Conservation (phyloP, 53 echinoderm and acorn worm species). For the Echinarachnius parma region DNA sequence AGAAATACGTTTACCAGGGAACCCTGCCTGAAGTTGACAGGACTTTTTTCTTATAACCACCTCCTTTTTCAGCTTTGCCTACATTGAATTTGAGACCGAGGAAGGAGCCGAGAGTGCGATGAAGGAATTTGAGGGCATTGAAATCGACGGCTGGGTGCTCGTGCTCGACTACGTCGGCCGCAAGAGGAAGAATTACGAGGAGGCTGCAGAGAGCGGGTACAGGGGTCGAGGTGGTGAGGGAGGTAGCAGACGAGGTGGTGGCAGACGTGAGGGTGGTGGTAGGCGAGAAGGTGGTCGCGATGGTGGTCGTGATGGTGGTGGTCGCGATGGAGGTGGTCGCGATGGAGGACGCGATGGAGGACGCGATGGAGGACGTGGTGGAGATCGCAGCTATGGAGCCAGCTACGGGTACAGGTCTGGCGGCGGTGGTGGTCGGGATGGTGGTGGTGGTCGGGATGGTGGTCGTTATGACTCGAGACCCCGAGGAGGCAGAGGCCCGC, state of each 20-base stretch:
- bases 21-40: no score
- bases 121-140: slow-evolving; percentile 37
- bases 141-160: slow-evolving; percentile 63
- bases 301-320: not conserved
- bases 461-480: not conserved
- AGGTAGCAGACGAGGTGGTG: not conserved
- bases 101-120: slow-evolving; percentile 45
- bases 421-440: not conserved
- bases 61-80: slow-evolving; percentile 61
- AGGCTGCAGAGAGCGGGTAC: not conserved
- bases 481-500: not conserved
- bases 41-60: no score
- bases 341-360: not conserved
- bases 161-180: slow-evolving; percentile 62
- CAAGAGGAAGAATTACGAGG: slow-evolving; percentile 44
- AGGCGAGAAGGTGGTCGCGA: not conserved
- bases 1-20: no score
- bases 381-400: not conserved
- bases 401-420: not conserved
- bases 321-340: not conserved
- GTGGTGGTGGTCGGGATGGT: not conserved
- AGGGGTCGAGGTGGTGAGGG: not conserved
- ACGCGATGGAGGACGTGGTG: not conserved
- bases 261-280: not conserved
- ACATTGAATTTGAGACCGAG: slow-evolving; percentile 60